These are phyloP conservation scores for Lypha dubia DNA, from an alignment of 2,888 invertebrate genomes.

Conservation along the genomic window DNA sequence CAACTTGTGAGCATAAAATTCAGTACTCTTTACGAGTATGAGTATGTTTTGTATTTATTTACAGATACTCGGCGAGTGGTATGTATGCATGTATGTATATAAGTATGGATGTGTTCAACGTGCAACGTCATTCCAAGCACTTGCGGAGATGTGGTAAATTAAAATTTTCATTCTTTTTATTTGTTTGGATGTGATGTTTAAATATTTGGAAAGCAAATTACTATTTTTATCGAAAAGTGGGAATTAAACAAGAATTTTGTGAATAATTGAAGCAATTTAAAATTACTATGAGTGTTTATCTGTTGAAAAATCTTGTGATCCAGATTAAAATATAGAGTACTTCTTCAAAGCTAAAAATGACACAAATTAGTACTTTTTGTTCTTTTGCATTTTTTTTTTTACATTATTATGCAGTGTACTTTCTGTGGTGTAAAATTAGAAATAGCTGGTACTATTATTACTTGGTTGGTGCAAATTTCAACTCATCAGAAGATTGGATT, in stretches of 20 bases:
- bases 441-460: too few relatives aligned
- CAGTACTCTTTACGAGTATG: neutral
- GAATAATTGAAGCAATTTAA: neutral
- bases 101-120: conserved; percentile 26
- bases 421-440: too few relatives aligned
- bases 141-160: conserved; percentile 71
- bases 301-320: too few relatives aligned
- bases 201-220: conserved; percentile 57
- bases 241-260: neutral
- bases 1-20: conserved; percentile 21
- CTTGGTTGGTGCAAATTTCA: too few relatives aligned
- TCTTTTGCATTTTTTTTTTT: too few relatives aligned
- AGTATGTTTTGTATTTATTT: conserved; percentile 3
- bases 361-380: too few relatives aligned
- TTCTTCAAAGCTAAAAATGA: too few relatives aligned
- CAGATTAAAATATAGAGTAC: too few relatives aligned
- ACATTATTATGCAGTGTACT: too few relatives aligned
- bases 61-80: neutral
- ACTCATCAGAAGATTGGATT: too few relatives aligned
- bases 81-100: neutral
- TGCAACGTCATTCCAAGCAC: conserved; percentile 57
- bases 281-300: too few relatives aligned
- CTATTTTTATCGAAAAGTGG: conserved; percentile 4
- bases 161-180: conserved; percentile 53
- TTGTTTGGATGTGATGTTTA: conserved; percentile 45